These are phyloP conservation scores for Otus sunia DNA, from an alignment of 2,113 vertebrate genomes.

Conservation along the genomic window DNA sequence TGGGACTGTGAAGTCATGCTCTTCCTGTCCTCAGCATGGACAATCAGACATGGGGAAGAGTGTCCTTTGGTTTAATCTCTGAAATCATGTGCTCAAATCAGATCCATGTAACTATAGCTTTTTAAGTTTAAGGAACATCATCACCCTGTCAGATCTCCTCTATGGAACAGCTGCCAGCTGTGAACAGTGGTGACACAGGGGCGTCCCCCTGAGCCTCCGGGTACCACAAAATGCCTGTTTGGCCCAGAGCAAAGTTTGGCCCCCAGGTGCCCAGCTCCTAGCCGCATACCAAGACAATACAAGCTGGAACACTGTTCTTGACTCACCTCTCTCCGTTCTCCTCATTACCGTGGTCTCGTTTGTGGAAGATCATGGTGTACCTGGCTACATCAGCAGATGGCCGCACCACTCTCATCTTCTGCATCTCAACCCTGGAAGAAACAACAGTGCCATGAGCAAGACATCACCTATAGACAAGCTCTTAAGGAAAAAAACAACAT, in stretches of 20 bases:
- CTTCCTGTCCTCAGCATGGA: background rate
- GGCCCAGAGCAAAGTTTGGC: background rate
- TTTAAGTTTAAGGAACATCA: background rate
- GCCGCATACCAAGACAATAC: background rate
- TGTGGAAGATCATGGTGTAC: constrained; percentile 97
- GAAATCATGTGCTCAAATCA: background rate
- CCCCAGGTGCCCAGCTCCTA: background rate
- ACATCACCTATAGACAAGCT: background rate
- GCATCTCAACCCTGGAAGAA: constrained; percentile 84
- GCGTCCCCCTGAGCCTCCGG: background rate
- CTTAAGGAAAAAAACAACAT: background rate
- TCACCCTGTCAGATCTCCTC: background rate
- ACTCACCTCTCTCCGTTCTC: constrained; percentile 86
- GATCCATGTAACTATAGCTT: background rate
- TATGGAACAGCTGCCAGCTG: background rate
- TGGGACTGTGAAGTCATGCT: background rate
- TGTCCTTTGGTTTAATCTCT: background rate
- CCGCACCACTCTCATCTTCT: constrained; percentile 87
- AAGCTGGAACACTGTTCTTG: background rate
- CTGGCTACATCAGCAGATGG: constrained; percentile 82
- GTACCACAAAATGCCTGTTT: background rate
- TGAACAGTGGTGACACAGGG: background rate
- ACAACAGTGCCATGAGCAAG: background rate
- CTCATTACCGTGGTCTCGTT: constrained; percentile 89
- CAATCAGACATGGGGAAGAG: background rate